Evolutionary conservation across 2,797 vertebrate species (phyloP).

Genomic region (Pangasius djambal): DNA sequence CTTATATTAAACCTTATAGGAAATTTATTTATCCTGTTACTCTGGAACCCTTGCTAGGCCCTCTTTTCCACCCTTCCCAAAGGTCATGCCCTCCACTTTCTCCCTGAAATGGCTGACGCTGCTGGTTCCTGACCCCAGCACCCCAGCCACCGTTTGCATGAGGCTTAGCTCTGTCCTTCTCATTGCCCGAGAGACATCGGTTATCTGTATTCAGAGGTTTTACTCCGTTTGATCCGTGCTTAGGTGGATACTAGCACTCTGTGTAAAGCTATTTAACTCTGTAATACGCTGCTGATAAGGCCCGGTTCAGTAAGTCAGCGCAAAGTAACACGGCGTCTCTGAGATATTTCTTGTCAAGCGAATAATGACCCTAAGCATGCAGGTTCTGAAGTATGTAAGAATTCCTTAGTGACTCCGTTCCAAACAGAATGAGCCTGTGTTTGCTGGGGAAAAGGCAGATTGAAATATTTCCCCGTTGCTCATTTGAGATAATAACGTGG

Average conservation of each 20-base stretch:
- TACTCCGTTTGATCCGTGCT: conserved; percentile 30
- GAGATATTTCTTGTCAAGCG: conserved; percentile 20
- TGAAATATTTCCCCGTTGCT: conserved; percentile 21
- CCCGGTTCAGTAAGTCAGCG: conserved; percentile 21
- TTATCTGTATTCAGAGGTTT: conserved; percentile 24
- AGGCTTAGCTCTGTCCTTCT: conserved; percentile 21
- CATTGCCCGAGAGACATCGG: neutral
- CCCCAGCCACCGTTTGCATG: neutral
- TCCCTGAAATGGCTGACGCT: conserved; percentile 4
- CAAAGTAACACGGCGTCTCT: neutral
- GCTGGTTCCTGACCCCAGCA: conserved; percentile 20
- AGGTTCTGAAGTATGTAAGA: conserved; percentile 1
- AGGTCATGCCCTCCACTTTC: conserved; percentile 32
- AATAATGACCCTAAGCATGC: conserved; percentile 19
- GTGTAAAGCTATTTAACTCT: conserved; percentile 20
- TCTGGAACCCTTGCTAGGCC: neutral
- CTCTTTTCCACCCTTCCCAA: neutral
- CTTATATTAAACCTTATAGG: neutral
- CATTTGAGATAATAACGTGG: conserved; percentile 33
- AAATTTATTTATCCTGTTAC: neutral
- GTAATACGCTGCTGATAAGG: conserved; percentile 20
- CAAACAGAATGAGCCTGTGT: conserved; percentile 5
- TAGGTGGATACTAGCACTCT: conserved; percentile 15
- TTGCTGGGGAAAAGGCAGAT: neutral
- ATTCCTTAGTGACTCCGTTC: conserved; percentile 24